Evolutionary conservation across 2,888 invertebrate genomes (phyloP).

Genomic region (Phengaris arion): DNA sequence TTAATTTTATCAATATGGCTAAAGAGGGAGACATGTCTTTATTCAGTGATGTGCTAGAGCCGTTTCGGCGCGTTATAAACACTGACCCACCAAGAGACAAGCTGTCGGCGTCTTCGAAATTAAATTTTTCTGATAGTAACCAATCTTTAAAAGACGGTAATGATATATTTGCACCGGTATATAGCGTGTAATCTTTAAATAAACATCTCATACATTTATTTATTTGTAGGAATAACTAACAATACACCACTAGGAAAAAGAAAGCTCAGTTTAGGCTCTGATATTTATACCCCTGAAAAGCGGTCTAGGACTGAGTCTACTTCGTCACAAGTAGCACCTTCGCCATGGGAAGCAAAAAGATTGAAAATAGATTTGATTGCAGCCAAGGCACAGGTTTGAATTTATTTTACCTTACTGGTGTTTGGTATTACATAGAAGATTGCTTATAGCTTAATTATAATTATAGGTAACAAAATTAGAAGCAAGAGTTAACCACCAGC

Average conservation of each 20-base stretch:
- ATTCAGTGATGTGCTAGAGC: slow-evolving; percentile 69
- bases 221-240: slow-evolving; percentile 55
- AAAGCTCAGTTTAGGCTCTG: slow-evolving; percentile 58
- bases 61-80: slow-evolving; percentile 71
- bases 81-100: slow-evolving; percentile 72
- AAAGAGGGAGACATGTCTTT: slow-evolving; percentile 72
- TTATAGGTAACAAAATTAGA: slow-evolving; percentile 75
- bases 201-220: slow-evolving; percentile 25
- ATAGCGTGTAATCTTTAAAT: slow-evolving; percentile 10
- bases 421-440: neutral
- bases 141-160: slow-evolving; percentile 69
- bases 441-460: slow-evolving; percentile 18
- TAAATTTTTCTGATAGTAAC: slow-evolving; percentile 73
- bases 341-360: slow-evolving; percentile 83
- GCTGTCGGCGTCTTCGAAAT: slow-evolving; percentile 63
- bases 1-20: slow-evolving; percentile 55
- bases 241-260: slow-evolving; percentile 62
- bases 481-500: slow-evolving; percentile 83
- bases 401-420: slow-evolving; percentile 7
- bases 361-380: slow-evolving; percentile 83
- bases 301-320: slow-evolving; percentile 59
- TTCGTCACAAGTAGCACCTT: slow-evolving; percentile 55
- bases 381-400: slow-evolving; percentile 74
- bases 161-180: neutral
- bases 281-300: slow-evolving; percentile 58